phyloP scores from a whole-genome alignment of 2,113 vertebrate genomes.

The Pterophyllum scalare region DNA sequence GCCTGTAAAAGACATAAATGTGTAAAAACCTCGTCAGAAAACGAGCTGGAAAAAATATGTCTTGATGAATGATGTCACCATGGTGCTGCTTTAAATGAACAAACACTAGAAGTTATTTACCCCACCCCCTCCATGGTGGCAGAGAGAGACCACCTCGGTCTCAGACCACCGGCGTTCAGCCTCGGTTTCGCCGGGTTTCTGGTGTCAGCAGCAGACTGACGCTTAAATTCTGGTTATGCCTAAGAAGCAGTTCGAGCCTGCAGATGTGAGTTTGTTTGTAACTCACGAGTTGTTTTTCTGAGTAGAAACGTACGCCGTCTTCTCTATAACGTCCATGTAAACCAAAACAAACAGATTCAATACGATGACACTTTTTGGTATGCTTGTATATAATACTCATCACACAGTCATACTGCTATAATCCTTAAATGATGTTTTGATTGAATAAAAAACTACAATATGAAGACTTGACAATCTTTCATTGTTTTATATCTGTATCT shows the following conservation, averaged over 20 bases:
- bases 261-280: background rate
- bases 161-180: background rate
- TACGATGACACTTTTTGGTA: slow-evolving; percentile 24
- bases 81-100: background rate
- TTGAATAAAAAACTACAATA: slow-evolving; percentile 56
- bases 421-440: slow-evolving; percentile 51
- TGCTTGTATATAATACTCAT: slow-evolving; percentile 33
- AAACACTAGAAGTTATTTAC: too few species aligned
- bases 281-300: background rate
- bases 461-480: background rate
- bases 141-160: background rate
- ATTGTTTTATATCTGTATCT: background rate
- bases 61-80: background rate
- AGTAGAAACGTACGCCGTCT: background rate
- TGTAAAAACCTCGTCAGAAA: background rate
- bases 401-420: slow-evolving; percentile 19
- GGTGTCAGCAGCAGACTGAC: background rate
- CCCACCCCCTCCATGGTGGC: too few species aligned
- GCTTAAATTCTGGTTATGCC: background rate
- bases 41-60: background rate
- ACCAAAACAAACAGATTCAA: background rate
- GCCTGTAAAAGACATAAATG: background rate
- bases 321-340: slow-evolving; percentile 12
- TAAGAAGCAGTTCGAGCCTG: background rate
- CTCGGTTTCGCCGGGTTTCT: background rate